These are phyloP conservation scores for Odontamblyopus lacepedii DNA, from an alignment of 2,797 vertebrate species.

Conservation along the genomic window DNA sequence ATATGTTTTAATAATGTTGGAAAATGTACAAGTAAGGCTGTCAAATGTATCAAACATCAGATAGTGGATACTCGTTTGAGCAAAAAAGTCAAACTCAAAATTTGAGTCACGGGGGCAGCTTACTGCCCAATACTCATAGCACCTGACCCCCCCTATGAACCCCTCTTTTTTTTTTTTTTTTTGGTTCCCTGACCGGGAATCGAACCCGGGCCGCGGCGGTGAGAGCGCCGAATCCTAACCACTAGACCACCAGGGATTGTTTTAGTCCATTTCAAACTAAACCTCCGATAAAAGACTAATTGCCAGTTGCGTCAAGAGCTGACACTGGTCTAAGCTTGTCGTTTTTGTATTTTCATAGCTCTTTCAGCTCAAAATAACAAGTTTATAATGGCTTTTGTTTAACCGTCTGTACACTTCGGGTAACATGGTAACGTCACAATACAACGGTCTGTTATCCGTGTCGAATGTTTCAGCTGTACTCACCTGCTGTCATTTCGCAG, in stretches of 20 bases:
- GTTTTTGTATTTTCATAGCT: background rate
- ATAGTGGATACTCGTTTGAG: too few relatives aligned
- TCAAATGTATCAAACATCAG: too few relatives aligned
- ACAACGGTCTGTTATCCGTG: background rate
- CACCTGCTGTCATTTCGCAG: conserved; percentile 89
- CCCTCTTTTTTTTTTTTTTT: too few relatives aligned
- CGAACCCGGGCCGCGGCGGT: conserved; percentile 49
- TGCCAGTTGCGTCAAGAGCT: background rate
- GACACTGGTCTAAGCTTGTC: background rate
- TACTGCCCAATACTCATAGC: too few relatives aligned
- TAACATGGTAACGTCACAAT: background rate
- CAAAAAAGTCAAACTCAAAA: too few relatives aligned
- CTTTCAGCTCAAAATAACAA: too few relatives aligned
- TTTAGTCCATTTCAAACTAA: too few relatives aligned
- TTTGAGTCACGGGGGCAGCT: too few relatives aligned
- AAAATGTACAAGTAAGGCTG: too few relatives aligned
- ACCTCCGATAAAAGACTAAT: background rate
- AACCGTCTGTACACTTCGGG: background rate
- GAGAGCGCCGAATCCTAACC: conserved; percentile 72
- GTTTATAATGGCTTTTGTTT: too few relatives aligned
- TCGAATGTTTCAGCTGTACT: conserved; percentile 1
- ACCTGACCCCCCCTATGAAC: too few relatives aligned
- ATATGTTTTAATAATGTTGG: background rate
- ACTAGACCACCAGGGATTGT: conserved; percentile 67
- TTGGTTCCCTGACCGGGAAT: conserved; percentile 5